Base-by-base conservation (phyloP, 2,113 vertebrate species). In the Mesitornis unicolor region DNA sequence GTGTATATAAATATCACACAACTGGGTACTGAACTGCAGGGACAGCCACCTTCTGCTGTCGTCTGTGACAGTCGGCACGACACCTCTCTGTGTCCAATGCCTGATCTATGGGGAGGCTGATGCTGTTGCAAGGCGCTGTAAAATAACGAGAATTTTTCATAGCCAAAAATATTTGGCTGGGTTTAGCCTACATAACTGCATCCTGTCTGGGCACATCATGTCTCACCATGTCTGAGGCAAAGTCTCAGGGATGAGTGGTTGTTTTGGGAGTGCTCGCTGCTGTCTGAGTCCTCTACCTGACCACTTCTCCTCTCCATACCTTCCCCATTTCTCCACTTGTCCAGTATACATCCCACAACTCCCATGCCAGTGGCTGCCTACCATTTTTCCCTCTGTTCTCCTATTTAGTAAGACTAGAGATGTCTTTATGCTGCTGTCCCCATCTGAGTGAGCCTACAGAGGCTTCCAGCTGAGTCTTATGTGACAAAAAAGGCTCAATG, bases 311-410 rank as follows among this genome's bases (percentile, higher is more conserved):
- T 51, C 43, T 40, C 73, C 47, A 3, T 10, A 16, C 40, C 20
- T 8, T 4, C 48, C 24, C 38, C 24, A 2, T 25, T 63, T 50
- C 31, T 26, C 35, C 2, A 4, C 40, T 54, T 1, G 1, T 20
- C 50, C 63, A 42, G 11, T 11, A 4, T 13, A 50, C 50, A n/a
- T 36, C 57, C 31, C 38, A 36, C 59, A 51, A 5, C 6, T 26
- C 25, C 31, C 18, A 33, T 14, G 13, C 16, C 3, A 1, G 20
- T 43, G 45, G 5, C 79, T 11, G 25, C 42, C 15, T 26, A 6
- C 33, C 28, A 2, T 38, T 56, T 74, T 45, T 16, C 48, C 13
- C 35, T 67, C 59, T 33, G 11, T 71, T 38, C 17, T 71, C 36
- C 22, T 36, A 4, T 61, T 28, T 28, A n/a, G 6, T 19, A 22